These are phyloP conservation scores for Huso huso DNA, from an alignment of 2,797 vertebrate genomes.

Conservation along the genomic window DNA sequence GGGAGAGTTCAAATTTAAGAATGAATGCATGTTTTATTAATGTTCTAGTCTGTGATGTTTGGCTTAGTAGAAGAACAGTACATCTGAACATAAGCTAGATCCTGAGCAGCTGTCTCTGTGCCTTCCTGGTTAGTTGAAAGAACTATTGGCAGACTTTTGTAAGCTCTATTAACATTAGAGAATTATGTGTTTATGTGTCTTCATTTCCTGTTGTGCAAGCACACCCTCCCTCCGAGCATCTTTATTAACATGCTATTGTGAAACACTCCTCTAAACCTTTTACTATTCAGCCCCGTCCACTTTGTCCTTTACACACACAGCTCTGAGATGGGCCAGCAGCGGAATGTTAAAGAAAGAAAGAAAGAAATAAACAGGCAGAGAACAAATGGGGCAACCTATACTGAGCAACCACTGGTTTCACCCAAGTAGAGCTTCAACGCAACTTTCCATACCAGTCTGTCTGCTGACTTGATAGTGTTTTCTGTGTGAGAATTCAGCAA, in stretches of 20 bases:
- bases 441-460: neutral
- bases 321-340: neutral
- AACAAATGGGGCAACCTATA: neutral
- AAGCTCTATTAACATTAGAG: neutral
- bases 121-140: too few relatives aligned
- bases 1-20: too few relatives aligned
- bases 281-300: neutral
- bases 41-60: too few relatives aligned
- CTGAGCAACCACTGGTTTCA: neutral
- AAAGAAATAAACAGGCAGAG: neutral
- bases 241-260: neutral
- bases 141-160: neutral
- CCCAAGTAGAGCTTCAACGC: neutral
- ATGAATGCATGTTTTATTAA: too few relatives aligned
- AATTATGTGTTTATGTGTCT: slow-evolving; percentile 1
- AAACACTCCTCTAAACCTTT: neutral
- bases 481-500: too few relatives aligned
- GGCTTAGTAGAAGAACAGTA: too few relatives aligned
- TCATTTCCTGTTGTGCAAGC: slow-evolving; percentile 1
- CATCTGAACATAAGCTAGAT: too few relatives aligned
- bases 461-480: neutral
- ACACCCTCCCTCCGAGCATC: neutral
- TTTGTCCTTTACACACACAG: neutral
- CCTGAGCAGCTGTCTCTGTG: too few relatives aligned
- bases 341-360: neutral